Percentiles rank a stretch among this genome's conserved stretches.
Evolutionary conservation across 1,140 invertebrate genomes (phyloP).

Genomic region (Bombus fervidus): DNA sequence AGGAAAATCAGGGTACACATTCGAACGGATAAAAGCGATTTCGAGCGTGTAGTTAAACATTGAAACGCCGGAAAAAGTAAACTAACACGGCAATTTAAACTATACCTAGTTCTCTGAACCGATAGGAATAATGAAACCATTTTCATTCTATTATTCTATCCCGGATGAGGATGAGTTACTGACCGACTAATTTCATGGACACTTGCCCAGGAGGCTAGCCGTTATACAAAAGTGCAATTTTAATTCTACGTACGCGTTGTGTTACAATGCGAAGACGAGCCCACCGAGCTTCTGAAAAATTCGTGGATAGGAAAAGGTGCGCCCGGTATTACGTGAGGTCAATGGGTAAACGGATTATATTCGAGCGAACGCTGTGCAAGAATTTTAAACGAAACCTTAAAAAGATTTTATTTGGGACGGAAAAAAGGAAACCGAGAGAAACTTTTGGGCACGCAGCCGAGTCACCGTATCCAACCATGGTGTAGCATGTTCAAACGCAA

Average conservation of each 20-base stretch:
- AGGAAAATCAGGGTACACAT: background rate
- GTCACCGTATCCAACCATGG: background rate
- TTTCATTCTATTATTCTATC: slow-evolving; percentile 46
- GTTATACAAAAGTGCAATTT: slow-evolving; percentile 63
- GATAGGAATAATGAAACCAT: slow-evolving; percentile 37
- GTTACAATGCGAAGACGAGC: slow-evolving; percentile 27
- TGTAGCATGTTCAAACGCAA: background rate
- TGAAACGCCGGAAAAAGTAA: background rate
- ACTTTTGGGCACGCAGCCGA: background rate
- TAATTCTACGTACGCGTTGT: slow-evolving; percentile 47
- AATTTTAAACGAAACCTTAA: slow-evolving; percentile 33
- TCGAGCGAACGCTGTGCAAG: background rate
- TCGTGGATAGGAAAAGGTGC: slow-evolving; percentile 36
- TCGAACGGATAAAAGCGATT: background rate
- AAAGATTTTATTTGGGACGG: background rate
- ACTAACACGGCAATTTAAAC: background rate
- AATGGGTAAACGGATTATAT: slow-evolving; percentile 39
- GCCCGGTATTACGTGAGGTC: slow-evolving; percentile 52
- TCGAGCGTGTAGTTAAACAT: background rate
- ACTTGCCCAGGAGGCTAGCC: slow-evolving; percentile 56
- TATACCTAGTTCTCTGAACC: slow-evolving; percentile 14
- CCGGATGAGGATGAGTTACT: slow-evolving; percentile 60
- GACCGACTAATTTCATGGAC: slow-evolving; percentile 64
- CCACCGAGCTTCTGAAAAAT: slow-evolving; percentile 5
- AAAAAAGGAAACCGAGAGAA: background rate